phyloP scores from a whole-genome alignment of 2,113 vertebrate species.

The Bostrychus sinensis region DNA sequence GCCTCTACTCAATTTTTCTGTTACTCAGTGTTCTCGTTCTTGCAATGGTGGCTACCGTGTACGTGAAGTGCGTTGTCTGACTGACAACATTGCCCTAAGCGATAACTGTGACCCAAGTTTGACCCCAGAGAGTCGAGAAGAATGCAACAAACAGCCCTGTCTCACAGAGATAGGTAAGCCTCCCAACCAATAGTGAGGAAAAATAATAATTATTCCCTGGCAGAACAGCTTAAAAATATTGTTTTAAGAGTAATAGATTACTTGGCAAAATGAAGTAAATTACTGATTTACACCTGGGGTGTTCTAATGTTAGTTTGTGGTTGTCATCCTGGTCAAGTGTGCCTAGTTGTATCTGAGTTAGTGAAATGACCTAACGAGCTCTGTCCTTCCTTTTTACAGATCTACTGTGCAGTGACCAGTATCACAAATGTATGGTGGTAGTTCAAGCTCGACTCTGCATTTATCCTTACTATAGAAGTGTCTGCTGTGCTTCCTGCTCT shows the following conservation, averaged over 20 bases:
- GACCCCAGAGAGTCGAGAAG: conserved; percentile 68
- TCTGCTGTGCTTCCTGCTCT: conserved; percentile 82
- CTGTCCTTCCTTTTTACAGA: conserved; percentile 60
- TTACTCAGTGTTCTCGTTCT: conserved; percentile 81
- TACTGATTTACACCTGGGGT: background rate
- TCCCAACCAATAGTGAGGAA: background rate
- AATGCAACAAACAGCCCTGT: conserved; percentile 77
- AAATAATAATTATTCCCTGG: background rate
- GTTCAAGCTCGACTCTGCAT: conserved; percentile 85
- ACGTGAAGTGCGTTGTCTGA: conserved; percentile 81
- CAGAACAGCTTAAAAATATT: background rate
- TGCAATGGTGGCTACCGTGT: conserved; percentile 79
- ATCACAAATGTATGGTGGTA: conserved; percentile 82
- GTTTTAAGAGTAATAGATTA: background rate
- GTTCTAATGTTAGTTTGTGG: no score
- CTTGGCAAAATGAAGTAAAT: background rate
- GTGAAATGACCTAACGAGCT: background rate
- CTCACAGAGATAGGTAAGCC: conserved; percentile 61
- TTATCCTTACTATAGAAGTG: conserved; percentile 84
- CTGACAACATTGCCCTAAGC: conserved; percentile 71
- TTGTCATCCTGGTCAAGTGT: no score
- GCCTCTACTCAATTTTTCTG: background rate
- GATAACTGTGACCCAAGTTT: conserved; percentile 66
- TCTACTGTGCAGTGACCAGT: conserved; percentile 79
- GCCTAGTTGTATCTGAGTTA: no score